These are phyloP conservation scores for Lepidocolaptes lacrymiger DNA, from an alignment of 2,797 vertebrate species.

Conservation along the genomic window DNA sequence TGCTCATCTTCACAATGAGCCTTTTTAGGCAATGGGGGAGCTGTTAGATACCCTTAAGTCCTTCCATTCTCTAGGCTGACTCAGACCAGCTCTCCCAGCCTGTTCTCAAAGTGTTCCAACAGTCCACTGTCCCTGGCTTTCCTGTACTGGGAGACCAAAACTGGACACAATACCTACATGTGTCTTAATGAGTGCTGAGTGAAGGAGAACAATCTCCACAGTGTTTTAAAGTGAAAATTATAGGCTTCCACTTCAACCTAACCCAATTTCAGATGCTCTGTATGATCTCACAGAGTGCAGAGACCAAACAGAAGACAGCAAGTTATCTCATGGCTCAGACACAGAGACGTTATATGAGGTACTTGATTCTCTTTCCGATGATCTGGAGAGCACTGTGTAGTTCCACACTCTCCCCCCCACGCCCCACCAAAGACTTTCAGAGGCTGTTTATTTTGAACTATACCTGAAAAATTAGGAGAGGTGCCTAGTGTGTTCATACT, in stretches of 20 bases:
- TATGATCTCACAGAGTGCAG: not conserved
- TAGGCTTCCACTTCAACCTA: not conserved
- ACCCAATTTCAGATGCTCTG: not conserved
- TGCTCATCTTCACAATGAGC: not conserved
- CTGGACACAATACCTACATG: not conserved
- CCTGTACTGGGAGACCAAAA: not conserved
- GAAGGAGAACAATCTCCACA: not conserved
- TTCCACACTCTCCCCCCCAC: not conserved
- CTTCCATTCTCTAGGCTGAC: not conserved
- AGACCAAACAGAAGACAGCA: not conserved
- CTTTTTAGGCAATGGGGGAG: not conserved
- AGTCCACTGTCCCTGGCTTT: not conserved
- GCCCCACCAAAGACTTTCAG: not conserved
- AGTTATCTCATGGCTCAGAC: not conserved
- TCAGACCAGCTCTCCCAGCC: not conserved
- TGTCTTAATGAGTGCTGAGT: not conserved
- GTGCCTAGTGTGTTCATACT: not conserved
- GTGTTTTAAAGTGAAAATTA: not conserved
- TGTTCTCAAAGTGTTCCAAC: not conserved
- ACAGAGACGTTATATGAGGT: not conserved
- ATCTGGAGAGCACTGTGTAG: not conserved
- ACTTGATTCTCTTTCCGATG: not conserved
- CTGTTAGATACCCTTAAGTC: not conserved
- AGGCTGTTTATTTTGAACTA: not conserved
- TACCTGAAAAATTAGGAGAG: not conserved